phyloP scores from a whole-genome alignment of 2,888 invertebrate species.

The Caenorhabditis afra region DNA sequence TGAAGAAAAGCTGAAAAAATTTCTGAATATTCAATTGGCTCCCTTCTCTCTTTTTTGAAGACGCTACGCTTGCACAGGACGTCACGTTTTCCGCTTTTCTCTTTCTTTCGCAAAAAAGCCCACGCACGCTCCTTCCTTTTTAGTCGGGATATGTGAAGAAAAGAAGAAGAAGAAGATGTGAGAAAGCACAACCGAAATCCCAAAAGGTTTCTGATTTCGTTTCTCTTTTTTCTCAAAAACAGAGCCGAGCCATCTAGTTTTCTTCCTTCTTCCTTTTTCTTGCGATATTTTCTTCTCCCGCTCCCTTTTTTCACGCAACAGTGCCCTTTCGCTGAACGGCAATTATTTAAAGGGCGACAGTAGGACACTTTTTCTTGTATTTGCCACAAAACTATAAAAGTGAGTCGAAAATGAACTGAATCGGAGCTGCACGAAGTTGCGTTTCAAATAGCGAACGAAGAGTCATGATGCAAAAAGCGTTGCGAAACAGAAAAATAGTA shows the following conservation, averaged over 20 bases:
- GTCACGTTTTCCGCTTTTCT: conserved; percentile 45
- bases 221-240: not conserved
- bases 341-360: conserved; percentile 8
- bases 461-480: conserved; percentile 32
- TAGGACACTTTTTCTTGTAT: conserved; percentile 1
- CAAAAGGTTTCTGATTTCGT: conserved; percentile 57
- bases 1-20: conserved; percentile 1
- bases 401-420: too few relatives aligned
- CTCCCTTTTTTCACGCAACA: not conserved
- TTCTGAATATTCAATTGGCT: conserved; percentile 51
- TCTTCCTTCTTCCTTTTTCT: not conserved
- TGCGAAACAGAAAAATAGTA: conserved; percentile 17
- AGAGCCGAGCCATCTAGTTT: conserved; percentile 1
- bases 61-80: conserved; percentile 12
- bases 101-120: conserved; percentile 16
- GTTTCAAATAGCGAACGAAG: not conserved
- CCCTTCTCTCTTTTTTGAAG: conserved; percentile 2
- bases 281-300: too few relatives aligned
- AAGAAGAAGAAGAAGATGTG: not conserved
- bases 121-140: conserved; percentile 31
- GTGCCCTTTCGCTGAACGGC: conserved; percentile 20
- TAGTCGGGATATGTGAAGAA: conserved; percentile 7
- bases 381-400: too few relatives aligned
- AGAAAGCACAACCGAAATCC: conserved; percentile 28
- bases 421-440: not conserved